A percentile compares a stretch with the other conserved stretches of the same genome.
phyloP scores from a whole-genome alignment of 2,113 vertebrate species.

The Hemiscyllium ocellatum region DNA sequence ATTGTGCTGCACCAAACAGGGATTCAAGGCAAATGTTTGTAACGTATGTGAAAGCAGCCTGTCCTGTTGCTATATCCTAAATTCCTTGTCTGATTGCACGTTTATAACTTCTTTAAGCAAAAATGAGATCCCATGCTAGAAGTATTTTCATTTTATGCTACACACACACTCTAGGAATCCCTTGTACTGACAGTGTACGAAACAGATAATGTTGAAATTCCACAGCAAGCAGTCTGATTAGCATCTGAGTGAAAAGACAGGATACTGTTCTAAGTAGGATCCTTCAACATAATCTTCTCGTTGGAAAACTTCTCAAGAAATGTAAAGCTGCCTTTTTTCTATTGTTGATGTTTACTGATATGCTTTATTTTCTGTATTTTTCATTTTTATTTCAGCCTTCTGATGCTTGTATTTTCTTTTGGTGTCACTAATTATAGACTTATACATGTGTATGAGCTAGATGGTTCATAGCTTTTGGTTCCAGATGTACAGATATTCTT shows the following conservation, averaged over 20 bases:
- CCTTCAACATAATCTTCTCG: not conserved
- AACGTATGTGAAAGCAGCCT: not conserved
- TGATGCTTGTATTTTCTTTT: not conserved
- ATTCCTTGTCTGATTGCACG: not conserved
- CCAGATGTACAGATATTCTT: not conserved
- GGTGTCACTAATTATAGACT: not conserved
- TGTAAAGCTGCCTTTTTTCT: not conserved
- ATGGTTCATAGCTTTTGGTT: not conserved
- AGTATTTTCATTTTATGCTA: not conserved
- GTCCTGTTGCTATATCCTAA: not conserved
- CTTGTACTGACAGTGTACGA: not conserved
- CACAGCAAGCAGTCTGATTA: not conserved
- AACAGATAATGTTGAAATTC: not conserved
- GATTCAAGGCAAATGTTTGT: not conserved
- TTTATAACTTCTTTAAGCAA: not conserved
- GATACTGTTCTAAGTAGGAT: not conserved
- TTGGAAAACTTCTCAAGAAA: not conserved
- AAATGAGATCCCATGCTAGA: not conserved
- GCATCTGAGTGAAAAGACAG: not conserved
- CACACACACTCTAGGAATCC: not conserved
- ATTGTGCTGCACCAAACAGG: not conserved
- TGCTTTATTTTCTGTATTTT: not conserved
- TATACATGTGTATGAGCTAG: not conserved
- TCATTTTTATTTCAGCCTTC: conserved; percentile 14
- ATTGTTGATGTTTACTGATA: not conserved